These are phyloP conservation scores for Lepus townsendii DNA, from an alignment of 2,797 vertebrate genomes.

Conservation along the genomic window DNA sequence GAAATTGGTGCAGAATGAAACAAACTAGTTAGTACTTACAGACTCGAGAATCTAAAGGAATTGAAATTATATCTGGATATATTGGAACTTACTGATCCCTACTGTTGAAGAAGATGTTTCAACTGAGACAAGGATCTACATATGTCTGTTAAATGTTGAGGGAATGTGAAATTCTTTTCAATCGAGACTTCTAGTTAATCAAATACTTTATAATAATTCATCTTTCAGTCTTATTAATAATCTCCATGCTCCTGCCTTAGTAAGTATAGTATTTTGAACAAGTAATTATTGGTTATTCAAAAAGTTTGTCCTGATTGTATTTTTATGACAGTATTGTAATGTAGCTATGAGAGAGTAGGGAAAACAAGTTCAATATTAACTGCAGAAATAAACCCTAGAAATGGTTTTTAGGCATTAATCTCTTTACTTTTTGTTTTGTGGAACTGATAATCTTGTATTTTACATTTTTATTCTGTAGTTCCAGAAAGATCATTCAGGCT, in stretches of 20 bases:
- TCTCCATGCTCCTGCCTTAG: background rate
- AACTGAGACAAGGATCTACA: conserved; percentile 10
- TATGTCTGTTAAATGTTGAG: background rate
- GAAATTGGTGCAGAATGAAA: conserved; percentile 43
- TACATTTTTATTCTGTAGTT: background rate
- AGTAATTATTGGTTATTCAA: background rate
- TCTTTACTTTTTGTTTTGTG: background rate
- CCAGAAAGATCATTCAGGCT: background rate
- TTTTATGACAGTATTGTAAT: background rate
- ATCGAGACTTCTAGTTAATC: conserved; percentile 57
- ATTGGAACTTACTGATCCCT: conserved; percentile 7
- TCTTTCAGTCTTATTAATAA: conserved; percentile 24
- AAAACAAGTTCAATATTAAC: background rate
- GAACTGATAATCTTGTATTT: background rate
- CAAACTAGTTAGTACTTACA: conserved; percentile 22
- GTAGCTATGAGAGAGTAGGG: background rate
- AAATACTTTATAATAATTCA: background rate
- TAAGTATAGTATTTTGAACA: background rate
- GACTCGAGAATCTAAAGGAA: conserved; percentile 47
- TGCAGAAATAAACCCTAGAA: background rate
- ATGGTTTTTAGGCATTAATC: conserved; percentile 7
- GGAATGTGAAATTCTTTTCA: conserved; percentile 4
- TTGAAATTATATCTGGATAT: conserved; percentile 28
- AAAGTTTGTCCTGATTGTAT: background rate
- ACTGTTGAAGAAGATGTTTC: conserved; percentile 10